These are phyloP conservation scores for Macquaria ambigua DNA, from an alignment of 2,113 vertebrate species.

Conservation along the genomic window DNA sequence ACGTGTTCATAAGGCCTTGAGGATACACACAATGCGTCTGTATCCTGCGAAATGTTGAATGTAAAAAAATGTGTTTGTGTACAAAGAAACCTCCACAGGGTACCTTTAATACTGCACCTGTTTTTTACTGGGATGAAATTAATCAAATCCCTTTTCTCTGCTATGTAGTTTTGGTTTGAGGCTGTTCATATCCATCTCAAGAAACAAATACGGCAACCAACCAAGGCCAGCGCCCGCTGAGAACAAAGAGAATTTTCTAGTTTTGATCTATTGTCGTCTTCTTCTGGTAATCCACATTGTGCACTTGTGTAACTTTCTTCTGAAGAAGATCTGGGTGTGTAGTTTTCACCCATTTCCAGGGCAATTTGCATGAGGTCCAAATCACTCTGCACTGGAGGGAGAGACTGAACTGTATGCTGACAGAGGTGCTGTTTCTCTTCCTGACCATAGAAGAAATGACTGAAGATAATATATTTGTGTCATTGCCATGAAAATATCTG, in stretches of 20 bases:
- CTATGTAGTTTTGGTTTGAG: slow-evolving; percentile 22
- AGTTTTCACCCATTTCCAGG: neutral
- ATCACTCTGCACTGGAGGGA: neutral
- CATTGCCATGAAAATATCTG: neutral
- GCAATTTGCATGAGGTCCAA: neutral
- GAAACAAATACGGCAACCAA: slow-evolving; percentile 8
- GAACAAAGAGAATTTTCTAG: slow-evolving; percentile 35
- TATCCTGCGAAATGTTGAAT: neutral
- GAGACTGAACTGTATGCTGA: neutral
- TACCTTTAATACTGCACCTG: slow-evolving; percentile 1
- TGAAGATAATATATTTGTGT: neutral
- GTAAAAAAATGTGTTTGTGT: slow-evolving; percentile 3
- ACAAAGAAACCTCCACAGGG: slow-evolving; percentile 7
- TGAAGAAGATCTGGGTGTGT: neutral
- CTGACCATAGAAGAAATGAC: neutral
- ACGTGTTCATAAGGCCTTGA: slow-evolving; percentile 1
- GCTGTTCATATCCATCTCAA: neutral
- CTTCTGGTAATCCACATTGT: neutral
- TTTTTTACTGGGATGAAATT: slow-evolving; percentile 10
- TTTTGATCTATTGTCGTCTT: slow-evolving; percentile 16
- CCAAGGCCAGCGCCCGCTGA: neutral
- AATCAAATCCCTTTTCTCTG: slow-evolving; percentile 7
- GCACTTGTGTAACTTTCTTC: neutral
- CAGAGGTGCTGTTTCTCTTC: neutral
- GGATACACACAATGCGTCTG: neutral